Evolutionary conservation across 2,888 invertebrate species (phyloP).

Genomic region (Spisula subtruncata): DNA sequence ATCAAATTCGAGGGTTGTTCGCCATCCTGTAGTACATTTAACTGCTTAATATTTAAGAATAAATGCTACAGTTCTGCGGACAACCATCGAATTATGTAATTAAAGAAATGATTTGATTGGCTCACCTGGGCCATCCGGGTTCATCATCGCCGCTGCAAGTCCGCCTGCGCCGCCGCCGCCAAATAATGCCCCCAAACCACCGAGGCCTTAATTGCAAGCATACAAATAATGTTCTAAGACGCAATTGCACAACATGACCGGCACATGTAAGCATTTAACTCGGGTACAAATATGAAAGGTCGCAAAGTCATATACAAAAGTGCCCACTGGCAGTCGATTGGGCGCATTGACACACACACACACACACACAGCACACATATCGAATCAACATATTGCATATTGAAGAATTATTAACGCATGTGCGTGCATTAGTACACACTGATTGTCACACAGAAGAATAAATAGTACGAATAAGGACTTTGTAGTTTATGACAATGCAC

Average conservation of each 20-base stretch:
- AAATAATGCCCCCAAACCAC: constrained; percentile 45
- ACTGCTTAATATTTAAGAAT: no score
- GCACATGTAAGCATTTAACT: background rate
- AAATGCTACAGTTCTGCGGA: no score
- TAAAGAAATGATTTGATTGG: background rate
- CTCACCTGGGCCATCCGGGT: constrained; percentile 65
- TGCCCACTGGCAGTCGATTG: no score
- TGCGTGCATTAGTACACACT: no score
- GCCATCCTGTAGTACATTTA: no score
- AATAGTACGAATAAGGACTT: background rate
- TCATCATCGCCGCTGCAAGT: constrained; percentile 61
- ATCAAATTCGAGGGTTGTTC: no score
- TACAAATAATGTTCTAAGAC: background rate
- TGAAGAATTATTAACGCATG: no score
- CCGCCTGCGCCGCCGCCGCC: constrained; percentile 37
- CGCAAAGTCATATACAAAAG: no score
- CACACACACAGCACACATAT: no score
- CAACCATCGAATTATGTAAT: no score
- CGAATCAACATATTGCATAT: no score
- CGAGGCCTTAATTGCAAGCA: constrained; percentile 32
- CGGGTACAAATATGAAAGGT: background rate
- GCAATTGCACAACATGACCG: constrained; percentile 3
- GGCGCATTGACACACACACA: no score
- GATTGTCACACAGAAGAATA: background rate
- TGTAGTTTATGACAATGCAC: background rate